Percentiles rank a stretch among this genome's conserved stretches.
Conservation (phyloP, 1,140 invertebrate genomes). For the Drosophila gunungcola region DNA sequence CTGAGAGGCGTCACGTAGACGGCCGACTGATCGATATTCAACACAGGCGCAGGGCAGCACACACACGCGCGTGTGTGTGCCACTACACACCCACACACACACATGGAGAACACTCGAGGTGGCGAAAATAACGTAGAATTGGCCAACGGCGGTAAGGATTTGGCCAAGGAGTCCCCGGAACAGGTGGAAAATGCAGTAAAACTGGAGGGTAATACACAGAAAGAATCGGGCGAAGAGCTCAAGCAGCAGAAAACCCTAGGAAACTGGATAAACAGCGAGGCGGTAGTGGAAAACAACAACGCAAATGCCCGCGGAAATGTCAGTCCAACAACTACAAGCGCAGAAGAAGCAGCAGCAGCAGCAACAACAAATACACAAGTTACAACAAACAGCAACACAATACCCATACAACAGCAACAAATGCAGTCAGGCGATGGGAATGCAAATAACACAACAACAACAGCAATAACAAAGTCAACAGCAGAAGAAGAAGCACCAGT, state of each 20-base stretch:
- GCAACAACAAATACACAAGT: constrained; percentile 11
- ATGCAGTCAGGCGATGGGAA: constrained; percentile 49
- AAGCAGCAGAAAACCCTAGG: constrained; percentile 1
- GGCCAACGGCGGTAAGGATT: constrained; percentile 20
- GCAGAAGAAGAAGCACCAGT: constrained; percentile 7
- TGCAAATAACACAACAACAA: constrained; percentile 60
- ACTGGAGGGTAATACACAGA: not conserved
- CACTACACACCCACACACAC: constrained; percentile 41
- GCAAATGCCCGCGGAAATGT: constrained; percentile 46
- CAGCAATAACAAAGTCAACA: constrained; percentile 15
- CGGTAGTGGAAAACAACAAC: constrained; percentile 29
- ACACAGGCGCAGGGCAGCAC: constrained; percentile 31
- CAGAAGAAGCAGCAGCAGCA: constrained; percentile 25
- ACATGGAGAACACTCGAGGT: constrained; percentile 71
- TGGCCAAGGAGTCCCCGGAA: constrained; percentile 1
- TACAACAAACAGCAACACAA: constrained; percentile 33
- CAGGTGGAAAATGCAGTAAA: constrained; percentile 9
- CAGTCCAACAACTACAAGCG: constrained; percentile 28
- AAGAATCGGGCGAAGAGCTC: not conserved
- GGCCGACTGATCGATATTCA: constrained; percentile 73
- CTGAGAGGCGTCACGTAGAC: constrained; percentile 78
- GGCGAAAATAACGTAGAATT: constrained; percentile 66
- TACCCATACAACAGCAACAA: constrained; percentile 26
- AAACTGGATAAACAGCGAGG: constrained; percentile 1
- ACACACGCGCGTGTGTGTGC: constrained; percentile 17